Conservation (phyloP, 2,888 invertebrate genomes). For the Epinotia nisella region DNA sequence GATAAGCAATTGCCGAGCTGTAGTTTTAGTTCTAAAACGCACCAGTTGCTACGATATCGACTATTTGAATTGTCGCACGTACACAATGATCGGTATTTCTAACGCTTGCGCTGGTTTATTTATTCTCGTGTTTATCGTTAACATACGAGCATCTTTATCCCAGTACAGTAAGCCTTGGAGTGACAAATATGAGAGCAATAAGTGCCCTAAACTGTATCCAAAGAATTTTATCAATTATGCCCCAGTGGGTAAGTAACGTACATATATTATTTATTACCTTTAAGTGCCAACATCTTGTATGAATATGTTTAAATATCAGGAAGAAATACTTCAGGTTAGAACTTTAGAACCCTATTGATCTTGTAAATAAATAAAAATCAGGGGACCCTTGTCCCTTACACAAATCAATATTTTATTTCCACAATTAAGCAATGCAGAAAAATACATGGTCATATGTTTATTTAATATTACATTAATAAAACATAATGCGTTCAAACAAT, state of each 20-base stretch:
- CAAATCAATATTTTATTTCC: not conserved
- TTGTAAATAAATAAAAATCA: too few species aligned
- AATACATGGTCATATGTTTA: not conserved
- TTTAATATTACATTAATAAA: too few species aligned
- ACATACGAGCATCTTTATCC: constrained; percentile 62
- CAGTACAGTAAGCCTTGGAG: constrained; percentile 78
- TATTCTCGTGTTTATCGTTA: constrained; percentile 60
- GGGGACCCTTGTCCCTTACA: too few species aligned
- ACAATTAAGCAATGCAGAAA: not conserved
- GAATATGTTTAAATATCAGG: not conserved
- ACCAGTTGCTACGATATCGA: constrained; percentile 42
- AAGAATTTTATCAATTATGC: constrained; percentile 83
- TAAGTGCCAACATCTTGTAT: not conserved
- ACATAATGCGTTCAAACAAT: too few species aligned
- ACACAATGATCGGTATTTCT: constrained; percentile 39
- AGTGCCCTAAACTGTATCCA: constrained; percentile 83
- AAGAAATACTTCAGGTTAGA: not conserved
- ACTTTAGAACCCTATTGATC: too few species aligned
- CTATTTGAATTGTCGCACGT: constrained; percentile 26
- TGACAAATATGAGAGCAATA: constrained; percentile 79
- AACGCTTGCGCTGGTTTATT: constrained; percentile 53
- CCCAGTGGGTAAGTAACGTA: constrained; percentile 80
- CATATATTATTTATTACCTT: too few species aligned
- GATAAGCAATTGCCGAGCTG: constrained; percentile 36
- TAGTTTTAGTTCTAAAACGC: constrained; percentile 42